Evolutionary conservation across 2,797 vertebrate species (phyloP).

Genomic region (Rhinophrynus dorsalis): DNA sequence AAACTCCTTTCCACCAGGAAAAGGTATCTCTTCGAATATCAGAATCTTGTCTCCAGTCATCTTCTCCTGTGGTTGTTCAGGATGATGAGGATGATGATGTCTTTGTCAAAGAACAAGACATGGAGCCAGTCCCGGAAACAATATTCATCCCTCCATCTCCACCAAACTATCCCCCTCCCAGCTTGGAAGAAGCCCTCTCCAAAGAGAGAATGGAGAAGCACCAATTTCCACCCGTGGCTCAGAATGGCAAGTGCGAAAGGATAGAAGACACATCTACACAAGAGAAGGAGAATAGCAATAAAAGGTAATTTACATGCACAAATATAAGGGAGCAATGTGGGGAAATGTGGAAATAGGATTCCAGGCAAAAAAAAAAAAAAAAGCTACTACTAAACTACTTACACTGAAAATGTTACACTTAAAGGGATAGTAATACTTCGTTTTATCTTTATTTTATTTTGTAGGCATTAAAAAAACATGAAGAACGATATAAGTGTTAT

Average conservation of each 20-base stretch:
- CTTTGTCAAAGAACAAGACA: slow-evolving; percentile 63
- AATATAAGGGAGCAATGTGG: too few relatives aligned
- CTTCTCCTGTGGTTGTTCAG: slow-evolving; percentile 27
- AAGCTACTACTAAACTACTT: too few relatives aligned
- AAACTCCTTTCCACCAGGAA: slow-evolving; percentile 46
- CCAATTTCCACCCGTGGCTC: slow-evolving; percentile 35
- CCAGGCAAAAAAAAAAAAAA: too few relatives aligned
- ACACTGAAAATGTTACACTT: too few relatives aligned
- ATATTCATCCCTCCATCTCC: slow-evolving; percentile 40
- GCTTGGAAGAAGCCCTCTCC: slow-evolving; percentile 37
- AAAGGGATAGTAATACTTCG: too few relatives aligned
- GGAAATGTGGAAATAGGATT: too few relatives aligned
- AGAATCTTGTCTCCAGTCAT: slow-evolving; percentile 69
- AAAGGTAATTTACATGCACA: slow-evolving; percentile 63
- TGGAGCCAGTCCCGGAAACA: not conserved
- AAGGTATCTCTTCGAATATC: slow-evolving; percentile 77
- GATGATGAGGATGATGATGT: slow-evolving; percentile 77
- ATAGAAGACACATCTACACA: slow-evolving; percentile 25
- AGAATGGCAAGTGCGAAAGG: not conserved
- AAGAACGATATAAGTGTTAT: too few relatives aligned
- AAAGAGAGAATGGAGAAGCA: slow-evolving; percentile 38
- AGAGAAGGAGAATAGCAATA: slow-evolving; percentile 14
- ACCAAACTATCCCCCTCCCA: slow-evolving; percentile 42
- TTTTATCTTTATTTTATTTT: too few relatives aligned
- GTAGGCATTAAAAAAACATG: too few relatives aligned